A percentile compares a stretch with the other conserved stretches of the same genome.
phyloP scores from a whole-genome alignment of 2,888 invertebrate species.

The Polyommatus icarus region DNA sequence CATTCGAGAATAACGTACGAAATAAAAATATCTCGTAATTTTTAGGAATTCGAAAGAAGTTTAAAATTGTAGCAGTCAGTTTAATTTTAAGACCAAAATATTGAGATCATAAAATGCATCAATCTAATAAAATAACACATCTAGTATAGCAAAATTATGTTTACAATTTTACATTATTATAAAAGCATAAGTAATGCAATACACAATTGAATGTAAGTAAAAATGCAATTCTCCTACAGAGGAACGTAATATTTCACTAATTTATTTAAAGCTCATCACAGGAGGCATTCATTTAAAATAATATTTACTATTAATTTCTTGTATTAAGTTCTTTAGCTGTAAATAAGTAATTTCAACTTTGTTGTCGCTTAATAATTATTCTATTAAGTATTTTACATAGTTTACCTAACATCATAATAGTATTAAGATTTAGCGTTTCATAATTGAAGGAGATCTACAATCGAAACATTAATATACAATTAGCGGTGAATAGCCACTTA shows the following conservation, averaged over 20 bases:
- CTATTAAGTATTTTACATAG: neutral
- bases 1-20: constrained; percentile 4
- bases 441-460: constrained; percentile 12
- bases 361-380: neutral
- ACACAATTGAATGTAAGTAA: neutral
- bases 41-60: neutral
- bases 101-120: constrained; percentile 32
- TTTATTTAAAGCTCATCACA: constrained; percentile 12
- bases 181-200: neutral
- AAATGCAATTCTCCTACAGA: constrained; percentile 16
- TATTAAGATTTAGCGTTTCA: neutral
- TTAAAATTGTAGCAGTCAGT: constrained; percentile 16
- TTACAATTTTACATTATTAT: neutral
- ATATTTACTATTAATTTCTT: neutral
- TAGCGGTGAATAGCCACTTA: neutral
- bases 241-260: neutral
- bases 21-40: neutral
- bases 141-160: constrained; percentile 23
- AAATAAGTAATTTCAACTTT: neutral
- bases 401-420: neutral
- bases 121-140: constrained; percentile 4
- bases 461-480: neutral
- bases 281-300: neutral
- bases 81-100: constrained; percentile 26
- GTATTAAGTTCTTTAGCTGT: neutral